Conservation (phyloP, 1,140 invertebrate species). For the Cylas formicarius region DNA sequence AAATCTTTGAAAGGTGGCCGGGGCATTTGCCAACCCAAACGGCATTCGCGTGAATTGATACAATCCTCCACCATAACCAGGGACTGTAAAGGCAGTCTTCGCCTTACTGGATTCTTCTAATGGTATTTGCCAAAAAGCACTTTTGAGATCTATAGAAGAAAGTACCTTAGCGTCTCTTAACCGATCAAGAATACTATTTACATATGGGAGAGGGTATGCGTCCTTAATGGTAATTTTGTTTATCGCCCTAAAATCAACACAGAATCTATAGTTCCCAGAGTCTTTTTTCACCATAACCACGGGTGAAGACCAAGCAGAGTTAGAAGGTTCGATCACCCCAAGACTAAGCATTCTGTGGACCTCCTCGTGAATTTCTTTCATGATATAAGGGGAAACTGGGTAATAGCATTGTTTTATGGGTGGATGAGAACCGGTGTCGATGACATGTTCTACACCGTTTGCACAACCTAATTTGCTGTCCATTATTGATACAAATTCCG, state of each 20-base stretch:
- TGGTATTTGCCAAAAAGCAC: constrained; percentile 39
- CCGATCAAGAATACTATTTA: constrained; percentile 32
- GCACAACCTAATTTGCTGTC: too few species aligned
- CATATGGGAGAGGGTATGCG: constrained; percentile 27
- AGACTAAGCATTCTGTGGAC: constrained; percentile 20
- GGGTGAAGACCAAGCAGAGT: constrained; percentile 17
- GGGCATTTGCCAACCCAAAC: constrained; percentile 38
- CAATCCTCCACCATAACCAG: constrained; percentile 31
- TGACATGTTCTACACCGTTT: too few species aligned
- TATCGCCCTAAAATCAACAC: constrained; percentile 37
- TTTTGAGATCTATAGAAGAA: constrained; percentile 34
- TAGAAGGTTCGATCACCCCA: constrained; percentile 17
- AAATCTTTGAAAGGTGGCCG: constrained; percentile 40
- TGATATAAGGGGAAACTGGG: constrained; percentile 19
- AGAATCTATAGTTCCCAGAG: constrained; percentile 29
- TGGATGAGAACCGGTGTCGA: constrained; percentile 16
- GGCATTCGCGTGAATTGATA: constrained; percentile 39
- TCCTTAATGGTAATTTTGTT: constrained; percentile 39
- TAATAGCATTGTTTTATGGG: constrained; percentile 16
- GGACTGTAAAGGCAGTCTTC: constrained; percentile 41
- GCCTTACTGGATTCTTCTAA: constrained; percentile 22
- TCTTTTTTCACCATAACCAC: constrained; percentile 23
- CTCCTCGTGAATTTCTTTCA: constrained; percentile 19
- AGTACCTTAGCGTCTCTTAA: constrained; percentile 33
- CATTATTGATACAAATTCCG: too few species aligned